phyloP scores from a whole-genome alignment of 2,888 invertebrate genomes.

The Tinea semifulvella region DNA sequence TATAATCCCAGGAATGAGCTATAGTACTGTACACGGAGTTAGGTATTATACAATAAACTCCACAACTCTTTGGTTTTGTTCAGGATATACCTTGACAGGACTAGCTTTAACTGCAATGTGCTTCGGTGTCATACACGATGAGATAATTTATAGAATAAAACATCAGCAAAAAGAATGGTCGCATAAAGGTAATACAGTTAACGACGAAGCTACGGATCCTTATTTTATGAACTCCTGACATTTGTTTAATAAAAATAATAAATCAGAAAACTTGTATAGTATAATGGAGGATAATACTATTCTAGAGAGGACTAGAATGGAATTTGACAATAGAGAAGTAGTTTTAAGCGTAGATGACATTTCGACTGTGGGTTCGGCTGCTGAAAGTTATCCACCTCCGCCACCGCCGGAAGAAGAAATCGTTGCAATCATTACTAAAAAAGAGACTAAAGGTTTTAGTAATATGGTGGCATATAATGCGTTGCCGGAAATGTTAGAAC shows the following conservation, averaged over 20 bases:
- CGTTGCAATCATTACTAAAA: slow-evolving; percentile 59
- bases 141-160: slow-evolving; percentile 84
- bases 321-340: slow-evolving; percentile 60
- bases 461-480: slow-evolving; percentile 64
- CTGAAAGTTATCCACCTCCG: slow-evolving; percentile 47
- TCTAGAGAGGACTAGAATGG: slow-evolving; percentile 52
- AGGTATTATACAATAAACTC: slow-evolving; percentile 68
- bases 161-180: slow-evolving; percentile 72
- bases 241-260: slow-evolving; percentile 67
- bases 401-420: slow-evolving; percentile 55
- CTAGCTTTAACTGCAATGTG: slow-evolving; percentile 91
- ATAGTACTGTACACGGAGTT: slow-evolving; percentile 58
- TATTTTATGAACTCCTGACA: slow-evolving; percentile 79
- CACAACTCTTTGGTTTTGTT: slow-evolving; percentile 87
- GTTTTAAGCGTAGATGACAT: slow-evolving; percentile 61
- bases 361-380: slow-evolving; percentile 39
- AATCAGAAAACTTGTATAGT: slow-evolving; percentile 66
- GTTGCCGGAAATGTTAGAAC: slow-evolving; percentile 59
- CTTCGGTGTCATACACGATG: slow-evolving; percentile 89
- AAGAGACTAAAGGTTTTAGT: slow-evolving; percentile 55
- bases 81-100: slow-evolving; percentile 85
- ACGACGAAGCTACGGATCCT: slow-evolving; percentile 72
- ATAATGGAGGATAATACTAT: slow-evolving; percentile 60
- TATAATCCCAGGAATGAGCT: slow-evolving; percentile 77
- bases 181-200: slow-evolving; percentile 70